Base-by-base conservation (phyloP, 2,888 invertebrate genomes). In the Pristionchus japonicus region DNA sequence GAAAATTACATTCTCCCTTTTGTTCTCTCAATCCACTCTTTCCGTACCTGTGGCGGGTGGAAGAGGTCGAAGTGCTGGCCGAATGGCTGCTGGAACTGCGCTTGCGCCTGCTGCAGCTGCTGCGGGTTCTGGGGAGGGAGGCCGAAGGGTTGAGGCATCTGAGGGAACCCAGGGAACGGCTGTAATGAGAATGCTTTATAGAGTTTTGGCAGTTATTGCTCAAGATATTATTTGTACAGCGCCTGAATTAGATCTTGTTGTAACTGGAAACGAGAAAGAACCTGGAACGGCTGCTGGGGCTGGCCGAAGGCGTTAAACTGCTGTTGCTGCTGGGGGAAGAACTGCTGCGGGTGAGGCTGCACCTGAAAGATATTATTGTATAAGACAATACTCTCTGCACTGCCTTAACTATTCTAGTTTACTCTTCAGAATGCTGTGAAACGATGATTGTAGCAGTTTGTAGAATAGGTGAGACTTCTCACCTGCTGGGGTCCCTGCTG, bases 251-350 rank as follows among this genome's bases (percentile, higher is more conserved):
- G n/a, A n/a, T n/a, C n/a, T n/a, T n/a, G n/a, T n/a, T n/a, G n/a
- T n/a, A 31, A 31, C n/a, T n/a, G 13, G 64, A 27, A n/a, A 27
- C 11, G n/a, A 1, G 27, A 70, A 31, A 13, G 23, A 9, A 74
- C 74, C 77, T 90, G 88, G 70, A 88, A 88, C 15, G 88, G 88
- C 49, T 86, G 89, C 84, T 88, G 89, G 37, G 86, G 88, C 70
- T 90, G 91, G 4, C 74, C 85, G 57, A 90, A 87, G 57, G 89
- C 88, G 15, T 86, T 88, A 80, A 86, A 86, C 34, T 84, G 86
- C 70, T 84, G 77, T 40, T 87, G 89, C 40, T 85, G 86, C 57
- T 87, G 90, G 37, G 64, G 86, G 67, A 77, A 88, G 52, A 74
- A 64, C n/a, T n/a, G n/a, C n/a, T n/a, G n/a, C n/a, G n/a, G n/a